Percentiles rank a stretch among this genome's conserved stretches.
Conservation (phyloP, 2,113 vertebrate species). For the Podarcis cretensis region DNA sequence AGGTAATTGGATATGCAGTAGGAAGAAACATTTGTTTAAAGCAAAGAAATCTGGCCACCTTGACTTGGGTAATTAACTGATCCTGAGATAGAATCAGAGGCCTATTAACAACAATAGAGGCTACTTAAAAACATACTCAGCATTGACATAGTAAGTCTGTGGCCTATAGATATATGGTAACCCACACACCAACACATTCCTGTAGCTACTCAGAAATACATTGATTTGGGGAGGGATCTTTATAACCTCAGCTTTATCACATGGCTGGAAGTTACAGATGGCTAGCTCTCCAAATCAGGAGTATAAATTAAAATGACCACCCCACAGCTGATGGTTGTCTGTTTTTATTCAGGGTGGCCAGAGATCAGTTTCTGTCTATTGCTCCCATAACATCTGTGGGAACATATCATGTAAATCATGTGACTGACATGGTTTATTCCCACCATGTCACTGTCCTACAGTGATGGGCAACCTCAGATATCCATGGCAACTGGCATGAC, state of each 20-base stretch:
- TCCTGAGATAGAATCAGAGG: constrained; percentile 60
- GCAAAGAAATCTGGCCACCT: constrained; percentile 78
- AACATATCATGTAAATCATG: background rate
- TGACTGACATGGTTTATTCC: background rate
- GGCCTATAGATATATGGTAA: background rate
- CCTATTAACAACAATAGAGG: background rate
- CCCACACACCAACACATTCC: background rate
- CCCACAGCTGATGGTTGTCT: background rate
- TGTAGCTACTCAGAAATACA: background rate
- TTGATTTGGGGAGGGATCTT: background rate
- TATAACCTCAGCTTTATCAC: background rate
- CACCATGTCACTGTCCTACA: background rate
- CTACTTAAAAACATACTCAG: background rate
- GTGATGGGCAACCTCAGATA: background rate
- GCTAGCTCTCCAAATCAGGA: background rate
- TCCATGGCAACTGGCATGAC: too few species aligned
- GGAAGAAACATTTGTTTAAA: constrained; percentile 79
- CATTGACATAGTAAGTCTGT: background rate
- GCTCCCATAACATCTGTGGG: background rate
- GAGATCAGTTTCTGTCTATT: background rate
- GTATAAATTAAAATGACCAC: background rate
- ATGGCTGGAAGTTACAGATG: background rate
- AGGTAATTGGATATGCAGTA: constrained; percentile 57
- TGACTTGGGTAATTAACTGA: constrained; percentile 77
- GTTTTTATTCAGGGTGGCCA: background rate